phyloP scores from a whole-genome alignment of 2,113 vertebrate genomes.

The Nothocercus julius region DNA sequence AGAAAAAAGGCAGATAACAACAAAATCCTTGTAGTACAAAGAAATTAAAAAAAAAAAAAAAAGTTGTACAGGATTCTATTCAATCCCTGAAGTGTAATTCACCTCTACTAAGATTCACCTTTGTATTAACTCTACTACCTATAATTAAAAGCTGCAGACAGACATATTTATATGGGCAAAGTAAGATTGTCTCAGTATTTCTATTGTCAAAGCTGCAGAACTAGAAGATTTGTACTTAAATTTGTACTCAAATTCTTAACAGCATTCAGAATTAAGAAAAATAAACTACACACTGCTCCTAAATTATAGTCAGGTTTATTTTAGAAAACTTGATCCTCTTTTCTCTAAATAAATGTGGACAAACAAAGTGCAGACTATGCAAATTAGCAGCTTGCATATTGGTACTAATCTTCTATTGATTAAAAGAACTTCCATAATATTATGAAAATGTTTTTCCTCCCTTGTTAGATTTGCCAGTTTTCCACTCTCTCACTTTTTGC shows the following conservation, averaged over 20 bases:
- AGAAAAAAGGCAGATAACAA: neutral
- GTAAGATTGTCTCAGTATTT: neutral
- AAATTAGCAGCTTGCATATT: neutral
- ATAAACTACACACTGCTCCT: neutral
- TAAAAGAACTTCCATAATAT: neutral
- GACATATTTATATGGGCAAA: neutral
- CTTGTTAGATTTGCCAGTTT: neutral
- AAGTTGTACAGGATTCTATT: neutral
- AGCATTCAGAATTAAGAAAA: neutral
- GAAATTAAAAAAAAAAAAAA: neutral
- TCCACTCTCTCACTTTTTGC: neutral
- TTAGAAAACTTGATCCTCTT: neutral
- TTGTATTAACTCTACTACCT: neutral
- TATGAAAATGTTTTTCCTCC: neutral
- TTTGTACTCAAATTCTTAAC: neutral
- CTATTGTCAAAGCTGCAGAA: neutral
- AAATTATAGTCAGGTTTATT: neutral
- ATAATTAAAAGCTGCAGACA: neutral
- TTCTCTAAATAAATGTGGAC: neutral
- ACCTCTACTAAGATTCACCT: neutral
- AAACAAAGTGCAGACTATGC: rapidly evolving
- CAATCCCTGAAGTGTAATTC: neutral
- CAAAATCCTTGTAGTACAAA: neutral
- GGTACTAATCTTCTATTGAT: neutral
- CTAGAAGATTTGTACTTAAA: neutral